These are phyloP conservation scores for Thunnus maccoyii DNA, from an alignment of 2,113 vertebrate genomes.

Conservation along the genomic window DNA sequence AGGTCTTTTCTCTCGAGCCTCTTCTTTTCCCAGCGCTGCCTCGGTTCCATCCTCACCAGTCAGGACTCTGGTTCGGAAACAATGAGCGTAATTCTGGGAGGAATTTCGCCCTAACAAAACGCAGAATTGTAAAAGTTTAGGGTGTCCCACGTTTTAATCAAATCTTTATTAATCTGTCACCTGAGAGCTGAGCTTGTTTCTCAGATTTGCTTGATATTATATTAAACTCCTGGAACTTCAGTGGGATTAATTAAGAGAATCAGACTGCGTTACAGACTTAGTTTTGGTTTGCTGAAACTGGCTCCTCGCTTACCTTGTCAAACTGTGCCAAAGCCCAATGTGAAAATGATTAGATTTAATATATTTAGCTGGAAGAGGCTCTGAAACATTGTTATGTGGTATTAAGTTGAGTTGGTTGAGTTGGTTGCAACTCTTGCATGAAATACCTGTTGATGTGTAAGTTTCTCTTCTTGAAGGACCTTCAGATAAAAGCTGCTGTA, in stretches of 20 bases:
- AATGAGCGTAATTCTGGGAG: slow-evolving; percentile 32
- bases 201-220: slow-evolving; percentile 44
- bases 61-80: slow-evolving; percentile 30
- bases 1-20: slow-evolving; percentile 46
- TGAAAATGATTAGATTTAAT: slow-evolving; percentile 37
- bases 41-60: slow-evolving; percentile 24
- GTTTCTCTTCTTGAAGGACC: slow-evolving; percentile 63
- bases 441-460: slow-evolving; percentile 28
- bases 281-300: slow-evolving; percentile 52
- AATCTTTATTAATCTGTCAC: slow-evolving; percentile 65
- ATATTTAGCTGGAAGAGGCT: slow-evolving; percentile 37
- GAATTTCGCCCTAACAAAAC: slow-evolving; percentile 52
- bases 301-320: slow-evolving; percentile 28
- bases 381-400: background rate
- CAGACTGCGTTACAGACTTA: slow-evolving; percentile 49
- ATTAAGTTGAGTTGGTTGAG: background rate
- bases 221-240: slow-evolving; percentile 31
- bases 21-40: slow-evolving; percentile 40
- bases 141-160: slow-evolving; percentile 61
- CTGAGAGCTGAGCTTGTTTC: slow-evolving; percentile 54
- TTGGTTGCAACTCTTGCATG: slow-evolving; percentile 26
- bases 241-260: slow-evolving; percentile 59
- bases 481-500: slow-evolving; percentile 46
- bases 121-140: slow-evolving; percentile 50
- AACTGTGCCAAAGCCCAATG: slow-evolving; percentile 2